Percentiles rank a stretch among this genome's conserved stretches.
These are phyloP conservation scores for Drepana arcuata DNA, from an alignment of 1,140 invertebrate species.

Conservation along the genomic window DNA sequence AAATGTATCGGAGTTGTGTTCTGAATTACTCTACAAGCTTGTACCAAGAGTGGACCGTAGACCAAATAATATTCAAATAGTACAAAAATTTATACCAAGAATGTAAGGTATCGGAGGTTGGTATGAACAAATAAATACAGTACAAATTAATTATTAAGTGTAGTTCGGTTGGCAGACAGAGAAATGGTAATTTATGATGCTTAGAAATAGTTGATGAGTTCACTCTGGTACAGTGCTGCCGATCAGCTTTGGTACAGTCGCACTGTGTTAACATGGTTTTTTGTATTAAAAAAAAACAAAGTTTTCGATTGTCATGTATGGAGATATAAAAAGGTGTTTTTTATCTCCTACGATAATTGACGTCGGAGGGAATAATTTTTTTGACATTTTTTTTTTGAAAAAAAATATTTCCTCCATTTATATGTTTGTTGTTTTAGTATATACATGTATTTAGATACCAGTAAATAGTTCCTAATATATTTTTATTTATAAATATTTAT, in stretches of 20 bases:
- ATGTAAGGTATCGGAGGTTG: constrained; percentile 41
- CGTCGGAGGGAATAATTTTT: too few species aligned
- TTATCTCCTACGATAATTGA: too few species aligned
- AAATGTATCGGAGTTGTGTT: constrained; percentile 58
- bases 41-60: constrained; percentile 40
- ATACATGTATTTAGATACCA: too few species aligned
- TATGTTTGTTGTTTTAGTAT: too few species aligned
- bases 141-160: constrained; percentile 67
- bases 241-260: constrained; percentile 47
- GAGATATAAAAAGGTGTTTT: too few species aligned
- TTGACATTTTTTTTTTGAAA: too few species aligned
- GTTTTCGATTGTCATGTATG: constrained; percentile 3
- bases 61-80: constrained; percentile 20
- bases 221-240: constrained; percentile 54
- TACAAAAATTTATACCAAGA: constrained; percentile 47
- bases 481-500: too few species aligned
- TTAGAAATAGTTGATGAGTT: too few species aligned
- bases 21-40: constrained; percentile 39
- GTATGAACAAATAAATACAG: constrained; percentile 48
- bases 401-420: too few species aligned
- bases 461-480: too few species aligned
- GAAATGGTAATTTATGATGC: constrained; percentile 16
- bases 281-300: constrained; percentile 5
- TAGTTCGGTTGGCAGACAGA: constrained; percentile 32
- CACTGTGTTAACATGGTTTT: constrained; percentile 18